Evolutionary conservation across 2,888 invertebrate genomes (phyloP).

Genomic region (Mimachlamys varia): DNA sequence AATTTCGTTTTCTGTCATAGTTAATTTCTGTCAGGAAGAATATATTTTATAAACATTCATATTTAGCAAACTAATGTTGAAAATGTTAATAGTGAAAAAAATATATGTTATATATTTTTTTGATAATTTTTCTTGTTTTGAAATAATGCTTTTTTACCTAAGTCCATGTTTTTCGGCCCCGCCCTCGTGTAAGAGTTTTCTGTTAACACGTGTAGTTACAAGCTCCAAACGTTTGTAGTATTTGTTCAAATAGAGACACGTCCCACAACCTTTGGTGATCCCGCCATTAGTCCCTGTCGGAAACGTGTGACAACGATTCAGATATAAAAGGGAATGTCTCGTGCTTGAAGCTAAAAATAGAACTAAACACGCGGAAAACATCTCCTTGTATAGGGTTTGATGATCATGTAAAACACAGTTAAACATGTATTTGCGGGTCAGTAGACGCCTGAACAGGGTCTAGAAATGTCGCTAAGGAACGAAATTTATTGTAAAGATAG

Average conservation of each 20-base stretch:
- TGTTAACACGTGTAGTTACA: not conserved
- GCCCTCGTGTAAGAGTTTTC: not conserved
- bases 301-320: slow-evolving; percentile 1
- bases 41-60: too few relatives aligned
- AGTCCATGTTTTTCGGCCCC: not conserved
- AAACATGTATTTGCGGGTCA: not conserved
- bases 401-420: not conserved
- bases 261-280: not conserved
- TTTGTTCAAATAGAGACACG: not conserved
- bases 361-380: slow-evolving; percentile 4
- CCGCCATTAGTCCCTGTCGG: not conserved
- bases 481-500: not conserved
- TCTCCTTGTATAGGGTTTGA: not conserved
- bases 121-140: not conserved
- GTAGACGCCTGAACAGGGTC: not conserved
- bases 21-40: too few relatives aligned
- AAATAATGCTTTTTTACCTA: not conserved
- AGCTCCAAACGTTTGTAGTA: not conserved
- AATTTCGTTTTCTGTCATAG: too few relatives aligned
- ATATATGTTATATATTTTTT: not conserved
- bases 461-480: not conserved
- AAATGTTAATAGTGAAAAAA: too few relatives aligned
- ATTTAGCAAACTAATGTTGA: too few relatives aligned
- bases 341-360: slow-evolving; percentile 8
- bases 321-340: not conserved